Evolutionary conservation across 2,797 vertebrate genomes (phyloP), one percentile per base, ranked within the genome.

Genomic region (Siniperca scherzeri): DNA sequence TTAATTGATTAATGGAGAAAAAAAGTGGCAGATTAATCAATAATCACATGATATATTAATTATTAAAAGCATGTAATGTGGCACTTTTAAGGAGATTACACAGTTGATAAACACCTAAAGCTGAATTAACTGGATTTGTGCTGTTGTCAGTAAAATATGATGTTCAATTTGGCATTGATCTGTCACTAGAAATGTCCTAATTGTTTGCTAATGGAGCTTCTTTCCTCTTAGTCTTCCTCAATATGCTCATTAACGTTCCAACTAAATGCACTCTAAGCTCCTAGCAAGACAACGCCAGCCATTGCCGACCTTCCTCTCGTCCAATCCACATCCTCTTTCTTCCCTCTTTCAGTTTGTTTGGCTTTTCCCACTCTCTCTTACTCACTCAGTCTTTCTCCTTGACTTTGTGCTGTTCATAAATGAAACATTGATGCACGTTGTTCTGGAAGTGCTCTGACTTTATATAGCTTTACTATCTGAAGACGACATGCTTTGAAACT

Each of bases 361-460:
- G 11, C 7, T 59, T 36, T 48, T 38, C 22, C 17, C 30, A 11
- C 25, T n/a, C 56, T 60, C 65, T 52, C 44, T 14, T 14, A 2
- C 52, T 56, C 36, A 14, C 48, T 46, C 27, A 36, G 30, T 27
- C 22, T 14, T 22, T 48, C 50, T 27, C 36, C 22, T 1, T 6
- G n/a, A 55, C 17, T 65, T 62, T 33, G 46, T 5, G 12, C 57
- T 22, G 33, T 57, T 93, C 87, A 91, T 93, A 78, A 94, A 93
- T 89, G 76, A 92, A 91, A 89, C 84, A 92, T 91, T 4, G 53
- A 27, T 27, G 70, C n/a, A 40, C 4, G 71, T 77, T 84, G 82
- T 79, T 87, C 42, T 73, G 30, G 66, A 87, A 90, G 86, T 70
- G 62, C 83, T 87, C 44, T 76, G 25, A 11, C 74, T 89, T 88